Conservation (phyloP, 2,888 invertebrate species). For the Scrobipalpa costella region DNA sequence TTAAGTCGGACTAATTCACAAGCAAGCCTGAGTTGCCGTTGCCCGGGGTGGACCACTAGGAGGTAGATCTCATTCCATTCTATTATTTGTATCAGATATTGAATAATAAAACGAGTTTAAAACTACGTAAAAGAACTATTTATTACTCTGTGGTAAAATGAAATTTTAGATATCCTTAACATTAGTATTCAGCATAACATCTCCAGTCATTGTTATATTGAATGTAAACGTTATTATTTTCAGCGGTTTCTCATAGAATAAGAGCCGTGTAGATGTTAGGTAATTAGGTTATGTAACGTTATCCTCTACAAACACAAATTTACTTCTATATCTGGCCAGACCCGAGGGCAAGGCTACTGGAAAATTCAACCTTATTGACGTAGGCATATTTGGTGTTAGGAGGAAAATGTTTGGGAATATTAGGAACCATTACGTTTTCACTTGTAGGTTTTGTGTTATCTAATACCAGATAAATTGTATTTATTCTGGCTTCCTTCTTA, state of each 20-base stretch:
- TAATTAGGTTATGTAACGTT: slow-evolving; percentile 15
- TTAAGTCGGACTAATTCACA: no score
- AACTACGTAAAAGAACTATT: no score
- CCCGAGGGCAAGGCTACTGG: not conserved
- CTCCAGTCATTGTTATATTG: not conserved
- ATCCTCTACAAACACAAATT: slow-evolving; percentile 17
- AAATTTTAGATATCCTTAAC: no score
- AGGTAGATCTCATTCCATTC: no score
- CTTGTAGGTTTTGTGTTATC: not conserved
- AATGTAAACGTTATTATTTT: slow-evolving; percentile 4
- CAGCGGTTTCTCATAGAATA: not conserved
- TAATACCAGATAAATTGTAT: no score
- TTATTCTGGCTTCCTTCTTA: no score
- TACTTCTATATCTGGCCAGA: slow-evolving; percentile 1
- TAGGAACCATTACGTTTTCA: not conserved
- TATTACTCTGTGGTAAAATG: no score
- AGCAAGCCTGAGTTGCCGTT: no score
- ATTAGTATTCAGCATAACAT: not conserved
- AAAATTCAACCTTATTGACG: slow-evolving; percentile 13
- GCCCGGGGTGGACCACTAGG: no score
- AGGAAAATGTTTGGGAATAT: not conserved
- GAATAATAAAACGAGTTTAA: no score
- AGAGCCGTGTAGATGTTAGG: not conserved
- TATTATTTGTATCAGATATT: no score
- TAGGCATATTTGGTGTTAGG: not conserved